Percentiles rank a stretch among this genome's conserved stretches.
These are phyloP conservation scores for Brenthis ino DNA, from an alignment of 2,888 invertebrate species.

Conservation along the genomic window DNA sequence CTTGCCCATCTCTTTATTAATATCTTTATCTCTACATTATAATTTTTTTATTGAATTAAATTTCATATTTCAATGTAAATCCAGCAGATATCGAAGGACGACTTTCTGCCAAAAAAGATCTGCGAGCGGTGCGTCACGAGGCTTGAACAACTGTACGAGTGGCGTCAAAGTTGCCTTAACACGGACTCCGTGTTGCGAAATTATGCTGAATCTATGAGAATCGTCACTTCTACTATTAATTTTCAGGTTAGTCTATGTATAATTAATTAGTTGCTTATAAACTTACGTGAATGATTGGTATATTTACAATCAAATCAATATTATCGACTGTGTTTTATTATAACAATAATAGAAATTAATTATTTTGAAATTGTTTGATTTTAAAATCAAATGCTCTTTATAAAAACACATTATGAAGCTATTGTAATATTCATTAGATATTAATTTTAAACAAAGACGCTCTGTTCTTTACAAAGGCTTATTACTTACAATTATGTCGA, in stretches of 20 bases:
- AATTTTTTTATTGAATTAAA: background rate
- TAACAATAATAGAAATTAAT: background rate
- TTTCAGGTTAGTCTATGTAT: slow-evolving; percentile 80
- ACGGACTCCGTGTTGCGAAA: slow-evolving; percentile 86
- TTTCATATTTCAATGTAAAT: slow-evolving; percentile 33
- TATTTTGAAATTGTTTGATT: background rate
- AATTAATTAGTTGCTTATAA: background rate
- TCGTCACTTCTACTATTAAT: slow-evolving; percentile 85
- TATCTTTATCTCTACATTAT: too few species aligned
- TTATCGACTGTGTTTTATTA: too few species aligned
- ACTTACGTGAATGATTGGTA: too few species aligned
- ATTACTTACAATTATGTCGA: background rate
- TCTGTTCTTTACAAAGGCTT: slow-evolving; percentile 1
- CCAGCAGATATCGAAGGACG: slow-evolving; percentile 87
- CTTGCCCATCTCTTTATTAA: too few species aligned
- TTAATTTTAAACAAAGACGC: slow-evolving; percentile 9
- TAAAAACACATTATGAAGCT: background rate
- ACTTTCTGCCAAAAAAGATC: slow-evolving; percentile 87
- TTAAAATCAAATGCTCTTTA: background rate
- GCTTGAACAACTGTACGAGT: slow-evolving; percentile 86
- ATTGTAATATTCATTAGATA: slow-evolving; percentile 18
- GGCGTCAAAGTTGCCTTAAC: slow-evolving; percentile 85
- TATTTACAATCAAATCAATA: too few species aligned
- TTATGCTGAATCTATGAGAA: slow-evolving; percentile 86
- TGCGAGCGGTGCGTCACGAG: slow-evolving; percentile 86